phyloP scores from a whole-genome alignment of 2,888 invertebrate genomes.

The Endotricha flammealis region DNA sequence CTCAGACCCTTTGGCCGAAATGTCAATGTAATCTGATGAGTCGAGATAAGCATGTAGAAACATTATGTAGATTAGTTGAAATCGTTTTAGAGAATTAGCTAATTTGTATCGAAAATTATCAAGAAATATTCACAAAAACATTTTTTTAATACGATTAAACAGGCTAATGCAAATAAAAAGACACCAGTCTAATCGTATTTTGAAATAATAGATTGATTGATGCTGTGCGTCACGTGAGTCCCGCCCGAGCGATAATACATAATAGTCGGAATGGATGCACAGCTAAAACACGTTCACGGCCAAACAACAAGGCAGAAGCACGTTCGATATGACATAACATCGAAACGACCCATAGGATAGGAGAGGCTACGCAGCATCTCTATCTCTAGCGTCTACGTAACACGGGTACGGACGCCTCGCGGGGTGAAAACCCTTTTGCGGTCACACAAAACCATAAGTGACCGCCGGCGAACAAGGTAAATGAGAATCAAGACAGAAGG shows the following conservation, averaged over 20 bases:
- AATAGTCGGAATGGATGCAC: conserved; percentile 44
- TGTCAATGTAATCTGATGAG: conserved; percentile 20
- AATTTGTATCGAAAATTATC: too few species aligned
- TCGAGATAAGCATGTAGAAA: conserved; percentile 13
- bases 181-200: too few species aligned
- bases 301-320: conserved; percentile 60
- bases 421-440: conserved; percentile 72
- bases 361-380: conserved; percentile 70
- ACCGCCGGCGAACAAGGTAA: conserved; percentile 52
- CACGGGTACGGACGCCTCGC: conserved; percentile 52
- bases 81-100: too few species aligned
- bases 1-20: conserved; percentile 17
- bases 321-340: conserved; percentile 72
- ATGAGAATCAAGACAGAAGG: conserved; percentile 60
- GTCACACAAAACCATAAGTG: conserved; percentile 62
- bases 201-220: conserved; percentile 15
- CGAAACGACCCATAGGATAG: conserved; percentile 59
- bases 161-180: too few species aligned
- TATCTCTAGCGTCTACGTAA: conserved; percentile 68
- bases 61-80: too few species aligned
- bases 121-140: too few species aligned
- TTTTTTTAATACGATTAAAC: too few species aligned
- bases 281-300: conserved; percentile 61
- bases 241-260: conserved; percentile 32
- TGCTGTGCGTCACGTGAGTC: conserved; percentile 31